A percentile compares a stretch with the other conserved stretches of the same genome.
phyloP scores from a whole-genome alignment of 1,140 invertebrate species.

The Apocrypta bakeri region DNA sequence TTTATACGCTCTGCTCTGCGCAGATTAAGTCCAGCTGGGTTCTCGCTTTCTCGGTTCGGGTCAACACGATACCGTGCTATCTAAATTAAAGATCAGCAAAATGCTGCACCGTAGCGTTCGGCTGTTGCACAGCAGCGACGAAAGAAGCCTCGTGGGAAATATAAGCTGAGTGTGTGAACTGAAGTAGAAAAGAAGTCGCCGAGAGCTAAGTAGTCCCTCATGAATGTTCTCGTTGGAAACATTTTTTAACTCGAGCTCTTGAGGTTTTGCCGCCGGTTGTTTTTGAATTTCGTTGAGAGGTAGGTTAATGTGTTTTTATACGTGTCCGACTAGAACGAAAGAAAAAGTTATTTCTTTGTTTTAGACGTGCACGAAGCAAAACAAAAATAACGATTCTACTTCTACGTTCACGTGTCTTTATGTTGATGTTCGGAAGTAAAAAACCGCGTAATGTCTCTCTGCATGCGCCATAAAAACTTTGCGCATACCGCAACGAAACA shows the following conservation, averaged over 20 bases:
- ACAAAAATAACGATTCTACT: not conserved
- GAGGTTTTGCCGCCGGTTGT: not conserved
- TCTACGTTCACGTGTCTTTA: too few relatives aligned
- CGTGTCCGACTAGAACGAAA: not conserved
- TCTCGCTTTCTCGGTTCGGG: not conserved
- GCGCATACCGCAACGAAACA: not conserved
- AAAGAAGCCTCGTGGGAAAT: constrained; percentile 48
- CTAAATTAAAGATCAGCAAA: constrained; percentile 52
- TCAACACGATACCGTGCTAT: constrained; percentile 31
- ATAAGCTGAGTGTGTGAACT: not conserved
- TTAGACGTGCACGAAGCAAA: not conserved
- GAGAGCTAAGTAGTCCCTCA: not conserved
- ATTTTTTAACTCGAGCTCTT: not conserved
- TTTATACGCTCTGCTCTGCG: not conserved
- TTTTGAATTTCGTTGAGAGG: not conserved
- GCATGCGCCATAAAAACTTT: not conserved
- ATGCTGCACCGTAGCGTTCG: not conserved
- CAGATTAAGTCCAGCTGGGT: constrained; percentile 4
- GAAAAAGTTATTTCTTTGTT: not conserved
- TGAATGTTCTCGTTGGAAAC: not conserved
- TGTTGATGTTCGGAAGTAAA: too few relatives aligned
- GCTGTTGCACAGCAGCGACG: constrained; percentile 42
- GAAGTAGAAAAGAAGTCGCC: not conserved
- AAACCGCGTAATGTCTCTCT: too few relatives aligned
- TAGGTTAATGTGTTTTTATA: not conserved